Evolutionary conservation across 2,797 vertebrate genomes (phyloP), one percentile per base, ranked within the genome.

Genomic region (Darevskia nairensis): DNA sequence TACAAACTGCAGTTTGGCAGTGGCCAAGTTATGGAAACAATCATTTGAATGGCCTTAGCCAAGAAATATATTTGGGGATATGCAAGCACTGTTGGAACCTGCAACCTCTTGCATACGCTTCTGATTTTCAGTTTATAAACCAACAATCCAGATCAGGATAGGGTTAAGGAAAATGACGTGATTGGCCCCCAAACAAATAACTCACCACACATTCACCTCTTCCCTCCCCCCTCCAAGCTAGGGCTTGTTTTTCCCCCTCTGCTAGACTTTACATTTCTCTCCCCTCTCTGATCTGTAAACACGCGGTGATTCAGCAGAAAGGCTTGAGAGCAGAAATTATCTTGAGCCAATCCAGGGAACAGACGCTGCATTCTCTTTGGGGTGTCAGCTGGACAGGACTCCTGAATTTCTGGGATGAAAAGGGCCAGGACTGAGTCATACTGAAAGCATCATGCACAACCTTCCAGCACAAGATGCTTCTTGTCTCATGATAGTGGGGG

Each of bases 281-380:
- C 29, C n/a, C n/a, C 0, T 0, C 0, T 15, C 4, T 90, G 71
- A 27, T 89, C 92, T 46, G 90, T 91, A 92, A 95, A 95, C 93
- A 94, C 90, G 90, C 82, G 91, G 91, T 95, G 95, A 95, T 93
- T 94, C 93, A 95, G 93, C 85, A 32, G 0, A 85, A 91, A 94
- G 90, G 91, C 90, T 95, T 19, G 90, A 95, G 93, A 93, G 94
- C 91, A 92, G 46, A 93, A 95, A 88, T 93, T 90, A 88, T 82
- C 88, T 88, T 80, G 1, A 10, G 92, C 85, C 0, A 84, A 77
- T 39, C 87, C 0, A 25, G 89, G 86, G 89, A 95, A 95, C 93
- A 93, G 94, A 90, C 92, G 90, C 87, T 80, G 89, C 84, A 88
- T 91, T 94, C 92, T 95, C 90, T 3, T 19, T 55, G 39, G 89